These are phyloP conservation scores for Sparidentex hasta DNA, from an alignment of 2,797 vertebrate species.

Conservation along the genomic window DNA sequence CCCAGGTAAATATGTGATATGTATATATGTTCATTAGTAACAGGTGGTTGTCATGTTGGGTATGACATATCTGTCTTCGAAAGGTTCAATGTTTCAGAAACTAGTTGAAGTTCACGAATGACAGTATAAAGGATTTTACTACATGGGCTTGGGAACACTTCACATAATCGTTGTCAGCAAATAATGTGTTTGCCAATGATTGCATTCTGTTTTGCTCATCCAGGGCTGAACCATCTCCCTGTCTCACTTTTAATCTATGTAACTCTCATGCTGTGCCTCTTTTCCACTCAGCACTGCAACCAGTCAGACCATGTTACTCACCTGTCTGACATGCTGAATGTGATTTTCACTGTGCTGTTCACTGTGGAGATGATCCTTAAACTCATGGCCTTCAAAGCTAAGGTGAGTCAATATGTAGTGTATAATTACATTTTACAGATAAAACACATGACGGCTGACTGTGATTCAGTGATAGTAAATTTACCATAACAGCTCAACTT, in stretches of 20 bases:
- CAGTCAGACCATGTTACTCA: conserved; percentile 92
- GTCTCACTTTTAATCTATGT: background rate
- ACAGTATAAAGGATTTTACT: no score
- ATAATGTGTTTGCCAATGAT: no score
- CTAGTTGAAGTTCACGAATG: no score
- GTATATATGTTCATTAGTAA: no score
- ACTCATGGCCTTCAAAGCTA: conserved; percentile 94
- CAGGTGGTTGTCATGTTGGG: no score
- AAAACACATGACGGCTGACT: background rate
- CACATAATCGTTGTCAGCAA: no score
- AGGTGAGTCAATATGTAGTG: conserved; percentile 70
- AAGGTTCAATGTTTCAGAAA: no score
- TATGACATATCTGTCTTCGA: no score
- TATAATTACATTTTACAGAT: background rate
- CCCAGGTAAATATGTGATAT: no score
- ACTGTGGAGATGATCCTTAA: conserved; percentile 96
- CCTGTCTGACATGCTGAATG: conserved; percentile 92
- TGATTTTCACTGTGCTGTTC: conserved; percentile 94
- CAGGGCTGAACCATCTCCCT: background rate
- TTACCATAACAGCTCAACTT: background rate
- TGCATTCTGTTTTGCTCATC: no score
- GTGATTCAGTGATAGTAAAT: background rate
- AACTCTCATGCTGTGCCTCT: conserved; percentile 1
- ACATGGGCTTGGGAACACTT: no score
- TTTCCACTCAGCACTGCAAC: conserved; percentile 90